These are phyloP conservation scores for Anabacerthia variegaticeps DNA, from an alignment of 2,797 vertebrate species.

Conservation along the genomic window DNA sequence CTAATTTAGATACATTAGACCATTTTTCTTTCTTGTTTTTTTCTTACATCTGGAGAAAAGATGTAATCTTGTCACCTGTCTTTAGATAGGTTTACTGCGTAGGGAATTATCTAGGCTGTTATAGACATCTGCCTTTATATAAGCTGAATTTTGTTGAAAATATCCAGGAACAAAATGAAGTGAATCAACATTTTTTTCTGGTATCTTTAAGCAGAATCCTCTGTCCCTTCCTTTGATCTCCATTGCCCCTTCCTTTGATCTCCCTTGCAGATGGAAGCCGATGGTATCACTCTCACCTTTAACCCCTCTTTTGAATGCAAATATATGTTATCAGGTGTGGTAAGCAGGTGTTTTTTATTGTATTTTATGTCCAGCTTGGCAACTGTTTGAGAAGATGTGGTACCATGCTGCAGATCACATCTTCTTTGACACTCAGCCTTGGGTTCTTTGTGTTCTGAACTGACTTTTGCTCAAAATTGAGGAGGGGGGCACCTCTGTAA, in stretches of 20 bases:
- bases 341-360: background rate
- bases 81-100: background rate
- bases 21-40: background rate
- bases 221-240: background rate
- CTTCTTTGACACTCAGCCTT: background rate
- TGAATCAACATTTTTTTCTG: background rate
- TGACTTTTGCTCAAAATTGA: background rate
- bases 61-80: background rate
- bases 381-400: background rate
- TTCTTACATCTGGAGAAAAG: background rate
- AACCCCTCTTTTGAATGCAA: background rate
- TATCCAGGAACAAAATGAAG: background rate
- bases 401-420: background rate
- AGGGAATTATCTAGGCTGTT: background rate
- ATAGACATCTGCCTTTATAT: background rate
- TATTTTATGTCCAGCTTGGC: background rate
- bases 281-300: background rate
- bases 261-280: background rate
- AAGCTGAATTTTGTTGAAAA: background rate
- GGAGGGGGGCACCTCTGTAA: fast-evolving
- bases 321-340: background rate
- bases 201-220: background rate
- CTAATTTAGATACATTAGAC: background rate
- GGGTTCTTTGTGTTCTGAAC: background rate
- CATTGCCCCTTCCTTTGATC: background rate